Base-by-base conservation (phyloP, 1,140 invertebrate species). In the Drosophila punjabiensis region DNA sequence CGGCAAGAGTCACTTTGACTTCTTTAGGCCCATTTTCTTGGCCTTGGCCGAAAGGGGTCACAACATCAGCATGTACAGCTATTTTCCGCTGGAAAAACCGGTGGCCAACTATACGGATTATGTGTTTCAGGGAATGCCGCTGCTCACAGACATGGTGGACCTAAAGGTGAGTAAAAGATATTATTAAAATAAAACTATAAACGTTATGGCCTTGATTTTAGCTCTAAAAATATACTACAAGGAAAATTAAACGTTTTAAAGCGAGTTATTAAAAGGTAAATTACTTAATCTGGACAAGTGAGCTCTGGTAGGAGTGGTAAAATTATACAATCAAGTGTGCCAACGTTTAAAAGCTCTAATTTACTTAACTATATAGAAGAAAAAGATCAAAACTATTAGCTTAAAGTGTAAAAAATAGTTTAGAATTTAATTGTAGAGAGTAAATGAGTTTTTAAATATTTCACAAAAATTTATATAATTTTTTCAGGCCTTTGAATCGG, bases 1-100 rank as follows among this genome's bases (percentile, higher is more conserved):
- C 0, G 95, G 96, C 2, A 95, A 94, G 73, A 96, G 96, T 81
- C 96, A 97, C 71, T 96, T 96, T 65, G 94, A 95, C 73, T 95
- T 96, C 9, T 95, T 96, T 82, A 93, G 95, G n/a, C 95, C 96
- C 0, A 89, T 97, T 3, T 83, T 96, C 0, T 86, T 94, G 30
- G 94, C 93, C 45, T 81, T 97, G 33, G 94, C 94, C 0, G 83
- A 91, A 14, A 94, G 94, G 24, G 96, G 95, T 0, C 96, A 97
- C 76, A 93, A 96, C 8, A 16, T 97, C 3, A 96, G 95, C 3
- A 94, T 96, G 4, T 87, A 96, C 5, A 96, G 95, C 3, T 94
- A 95, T 61, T 96, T 96, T 77, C 95, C 95, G 14, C 92, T 93
- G 70, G 86, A 92, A 53, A 82, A 93, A 56, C 88, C 94, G 1